These are phyloP conservation scores for Aix galericulata DNA, from an alignment of 2,113 vertebrate species.

Conservation along the genomic window DNA sequence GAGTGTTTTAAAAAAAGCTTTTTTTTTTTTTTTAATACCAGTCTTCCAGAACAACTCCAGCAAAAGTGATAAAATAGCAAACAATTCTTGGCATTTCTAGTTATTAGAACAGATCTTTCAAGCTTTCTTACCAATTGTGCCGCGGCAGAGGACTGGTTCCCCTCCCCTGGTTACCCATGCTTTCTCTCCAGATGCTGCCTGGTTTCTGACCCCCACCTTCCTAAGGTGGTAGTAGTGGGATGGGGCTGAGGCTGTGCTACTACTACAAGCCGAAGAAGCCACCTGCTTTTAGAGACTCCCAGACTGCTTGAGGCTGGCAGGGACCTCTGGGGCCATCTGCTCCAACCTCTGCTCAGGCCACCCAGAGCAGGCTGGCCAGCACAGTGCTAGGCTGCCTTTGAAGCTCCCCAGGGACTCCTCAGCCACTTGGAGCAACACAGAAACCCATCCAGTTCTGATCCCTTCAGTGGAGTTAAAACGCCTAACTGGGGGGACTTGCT, in stretches of 20 bases:
- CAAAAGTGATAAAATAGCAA: background rate
- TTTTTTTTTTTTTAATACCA: background rate
- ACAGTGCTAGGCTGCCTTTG: background rate
- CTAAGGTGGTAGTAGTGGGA: background rate
- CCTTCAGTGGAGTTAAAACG: background rate
- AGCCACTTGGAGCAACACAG: background rate
- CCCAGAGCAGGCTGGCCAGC: background rate
- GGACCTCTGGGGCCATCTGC: background rate
- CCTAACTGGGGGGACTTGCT: background rate
- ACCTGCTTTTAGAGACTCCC: background rate
- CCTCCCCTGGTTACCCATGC: background rate
- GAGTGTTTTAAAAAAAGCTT: background rate
- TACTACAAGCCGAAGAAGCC: background rate
- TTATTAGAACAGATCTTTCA: background rate
- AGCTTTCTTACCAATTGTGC: background rate
- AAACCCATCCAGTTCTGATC: background rate
- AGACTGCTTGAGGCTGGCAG: background rate
- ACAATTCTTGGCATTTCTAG: background rate
- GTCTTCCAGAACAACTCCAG: background rate
- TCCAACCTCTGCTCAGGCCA: background rate
- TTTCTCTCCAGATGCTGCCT: background rate
- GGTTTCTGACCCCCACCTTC: background rate
- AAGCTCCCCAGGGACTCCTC: background rate
- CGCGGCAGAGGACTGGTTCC: background rate
- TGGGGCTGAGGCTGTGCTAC: background rate